These are phyloP conservation scores for Mesorhabditis belari DNA, from an alignment of 2,888 invertebrate species.

Conservation along the genomic window DNA sequence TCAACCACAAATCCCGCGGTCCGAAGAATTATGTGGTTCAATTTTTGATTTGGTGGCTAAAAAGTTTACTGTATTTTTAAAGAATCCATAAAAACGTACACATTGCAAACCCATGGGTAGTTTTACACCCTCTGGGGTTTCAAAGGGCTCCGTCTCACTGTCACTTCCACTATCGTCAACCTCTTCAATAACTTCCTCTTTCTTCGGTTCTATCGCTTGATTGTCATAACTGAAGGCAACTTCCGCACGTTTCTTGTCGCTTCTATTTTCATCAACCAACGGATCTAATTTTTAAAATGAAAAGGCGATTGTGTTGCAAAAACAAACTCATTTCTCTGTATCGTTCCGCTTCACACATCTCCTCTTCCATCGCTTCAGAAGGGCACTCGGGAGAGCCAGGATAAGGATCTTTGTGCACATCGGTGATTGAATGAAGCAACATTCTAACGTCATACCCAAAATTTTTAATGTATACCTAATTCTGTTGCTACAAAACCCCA, in stretches of 20 bases:
- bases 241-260: conserved; percentile 14
- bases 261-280: not conserved
- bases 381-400: conserved; percentile 56
- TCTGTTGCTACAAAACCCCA: not conserved
- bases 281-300: not conserved
- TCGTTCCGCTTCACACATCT: conserved; percentile 87
- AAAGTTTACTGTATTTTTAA: conserved; percentile 3
- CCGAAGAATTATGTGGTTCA: conserved; percentile 76
- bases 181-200: not conserved
- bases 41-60: conserved; percentile 41
- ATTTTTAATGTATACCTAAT: not conserved
- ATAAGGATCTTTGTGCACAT: conserved; percentile 62
- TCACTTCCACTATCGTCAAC: conserved; percentile 16
- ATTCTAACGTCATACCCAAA: conserved; percentile 51
- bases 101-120: conserved; percentile 67
- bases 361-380: conserved; percentile 68
- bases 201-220: not conserved
- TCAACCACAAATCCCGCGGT: conserved; percentile 62
- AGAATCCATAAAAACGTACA: conserved; percentile 39
- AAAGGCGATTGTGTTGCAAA: conserved; percentile 7
- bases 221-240: conserved; percentile 17
- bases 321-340: conserved; percentile 65
- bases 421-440: conserved; percentile 25
- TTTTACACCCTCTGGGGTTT: conserved; percentile 68
- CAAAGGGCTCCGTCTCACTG: conserved; percentile 64